Percentiles rank a stretch among this genome's conserved stretches.
Conservation (phyloP, 2,888 invertebrate genomes). For the Anorthoa munda region DNA sequence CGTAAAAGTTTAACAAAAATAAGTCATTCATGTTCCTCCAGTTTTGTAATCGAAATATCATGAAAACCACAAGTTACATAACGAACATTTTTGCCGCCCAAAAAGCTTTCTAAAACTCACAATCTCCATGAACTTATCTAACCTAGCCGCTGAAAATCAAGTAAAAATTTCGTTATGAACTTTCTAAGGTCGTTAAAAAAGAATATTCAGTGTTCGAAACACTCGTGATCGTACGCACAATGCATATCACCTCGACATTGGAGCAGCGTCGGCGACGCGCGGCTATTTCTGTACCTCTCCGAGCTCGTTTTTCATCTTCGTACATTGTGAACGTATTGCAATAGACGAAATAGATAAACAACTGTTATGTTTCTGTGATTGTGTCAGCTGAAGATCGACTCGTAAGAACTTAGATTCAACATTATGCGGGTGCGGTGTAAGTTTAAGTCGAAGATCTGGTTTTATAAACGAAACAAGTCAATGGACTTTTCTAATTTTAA, state of each 20-base stretch:
- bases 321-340: constrained; percentile 65
- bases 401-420: neutral
- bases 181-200: constrained; percentile 61
- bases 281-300: constrained; percentile 78
- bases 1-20: neutral
- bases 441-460: neutral
- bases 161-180: constrained; percentile 58
- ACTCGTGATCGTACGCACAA: constrained; percentile 68
- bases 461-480: constrained; percentile 37
- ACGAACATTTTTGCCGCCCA: neutral
- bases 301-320: constrained; percentile 80
- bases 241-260: constrained; percentile 87
- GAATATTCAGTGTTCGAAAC: constrained; percentile 48
- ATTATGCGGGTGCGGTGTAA: neutral
- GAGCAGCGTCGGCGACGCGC: constrained; percentile 67
- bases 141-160: constrained; percentile 32
- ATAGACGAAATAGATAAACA: constrained; percentile 61
- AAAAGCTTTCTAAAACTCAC: neutral
- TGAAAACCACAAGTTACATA: constrained; percentile 30
- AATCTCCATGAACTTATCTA: constrained; percentile 49
- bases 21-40: too few species aligned
- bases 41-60: too few species aligned
- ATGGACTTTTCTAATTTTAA: constrained; percentile 43
- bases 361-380: constrained; percentile 31
- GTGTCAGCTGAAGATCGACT: constrained; percentile 5